These are phyloP conservation scores for Myopa tessellatipennis DNA, from an alignment of 2,888 invertebrate genomes.

Conservation along the genomic window DNA sequence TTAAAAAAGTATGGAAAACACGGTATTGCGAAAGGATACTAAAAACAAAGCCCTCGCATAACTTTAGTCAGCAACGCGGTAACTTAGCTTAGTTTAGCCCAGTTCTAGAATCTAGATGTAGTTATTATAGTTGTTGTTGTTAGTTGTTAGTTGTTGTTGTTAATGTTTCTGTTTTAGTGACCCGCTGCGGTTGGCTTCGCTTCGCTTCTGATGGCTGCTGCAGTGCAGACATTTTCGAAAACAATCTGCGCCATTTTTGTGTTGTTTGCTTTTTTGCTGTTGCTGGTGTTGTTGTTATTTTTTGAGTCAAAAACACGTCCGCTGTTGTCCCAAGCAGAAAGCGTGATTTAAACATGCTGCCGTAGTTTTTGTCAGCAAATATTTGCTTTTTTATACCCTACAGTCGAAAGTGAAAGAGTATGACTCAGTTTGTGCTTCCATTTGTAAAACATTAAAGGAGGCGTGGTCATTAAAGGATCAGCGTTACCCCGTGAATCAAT, in stretches of 20 bases:
- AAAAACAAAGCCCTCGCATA: neutral
- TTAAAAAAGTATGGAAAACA: too few species aligned
- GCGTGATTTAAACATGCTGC: slow-evolving; percentile 18
- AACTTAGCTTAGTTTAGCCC: neutral
- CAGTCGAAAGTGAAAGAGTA: too few species aligned
- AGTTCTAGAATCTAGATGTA: neutral
- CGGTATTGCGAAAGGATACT: neutral
- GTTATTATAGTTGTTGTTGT: too few species aligned
- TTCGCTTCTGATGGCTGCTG: slow-evolving; percentile 17
- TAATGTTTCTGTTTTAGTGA: neutral
- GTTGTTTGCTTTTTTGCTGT: neutral
- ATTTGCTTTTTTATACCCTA: neutral
- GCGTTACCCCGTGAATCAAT: too few species aligned
- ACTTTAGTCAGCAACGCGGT: neutral
- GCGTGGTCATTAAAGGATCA: too few species aligned
- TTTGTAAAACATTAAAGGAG: too few species aligned
- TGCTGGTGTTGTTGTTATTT: neutral
- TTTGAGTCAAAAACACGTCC: slow-evolving; percentile 1
- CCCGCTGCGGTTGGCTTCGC: slow-evolving; percentile 10
- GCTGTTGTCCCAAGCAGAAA: slow-evolving; percentile 13
- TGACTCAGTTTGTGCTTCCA: too few species aligned
- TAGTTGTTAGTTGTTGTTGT: neutral
- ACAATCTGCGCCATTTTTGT: slow-evolving; percentile 9
- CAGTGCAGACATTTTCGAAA: slow-evolving; percentile 28
- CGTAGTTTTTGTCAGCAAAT: slow-evolving; percentile 1